Base-by-base conservation (phyloP, 2,888 invertebrate genomes). In the Sipunculus nudus region DNA sequence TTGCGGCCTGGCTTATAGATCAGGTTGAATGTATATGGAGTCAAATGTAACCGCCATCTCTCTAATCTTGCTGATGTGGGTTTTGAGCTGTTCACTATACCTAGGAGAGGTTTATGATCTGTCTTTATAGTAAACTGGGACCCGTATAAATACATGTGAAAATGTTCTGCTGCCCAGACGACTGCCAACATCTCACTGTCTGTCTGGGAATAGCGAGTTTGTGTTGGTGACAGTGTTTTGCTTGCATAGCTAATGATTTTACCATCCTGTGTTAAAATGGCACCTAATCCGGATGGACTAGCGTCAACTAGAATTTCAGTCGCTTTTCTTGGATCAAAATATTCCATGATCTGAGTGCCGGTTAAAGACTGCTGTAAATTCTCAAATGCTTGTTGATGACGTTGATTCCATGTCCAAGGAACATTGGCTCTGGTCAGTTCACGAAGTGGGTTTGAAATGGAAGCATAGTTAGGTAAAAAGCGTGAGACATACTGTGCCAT, bases 401-500 rank as follows among this genome's bases (percentile, higher is more conserved):
- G 53, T 3, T 38, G 5, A 6, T 21, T 43, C 72, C 73, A 73
- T 6, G 26, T 38, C 67, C 68, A 72, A 28, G 55, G 46, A 3
- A 28, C 43, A 38, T 65, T 59, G 31, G 69, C 58, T 21, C 56
- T 53, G n/a, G 70, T 68, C 13, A 73, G 61, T 13, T 55, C 49
- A 28, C 70, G 55, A 6, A 75, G 52, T 1, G 75, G 74, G 41
- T 59, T 69, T 6, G 64, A 52, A 10, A 66, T 46, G 21, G 65
- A 59, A n/a, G 70, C 58, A 43, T 64, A 70, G 28, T 67, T 38
- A n/a, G 53, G 57, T 8, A 74, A 75, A 38, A 75, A 75, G 38
- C 63, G 41, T 3, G 68, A 56, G 32, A 55, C 47, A 47, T 72
- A 72, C 32, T 67, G 68, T 6, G 62, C 60, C 68, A 73, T 68